Evolutionary conservation across 1,140 invertebrate genomes (phyloP).

Genomic region (Polyergus mexicanus): DNA sequence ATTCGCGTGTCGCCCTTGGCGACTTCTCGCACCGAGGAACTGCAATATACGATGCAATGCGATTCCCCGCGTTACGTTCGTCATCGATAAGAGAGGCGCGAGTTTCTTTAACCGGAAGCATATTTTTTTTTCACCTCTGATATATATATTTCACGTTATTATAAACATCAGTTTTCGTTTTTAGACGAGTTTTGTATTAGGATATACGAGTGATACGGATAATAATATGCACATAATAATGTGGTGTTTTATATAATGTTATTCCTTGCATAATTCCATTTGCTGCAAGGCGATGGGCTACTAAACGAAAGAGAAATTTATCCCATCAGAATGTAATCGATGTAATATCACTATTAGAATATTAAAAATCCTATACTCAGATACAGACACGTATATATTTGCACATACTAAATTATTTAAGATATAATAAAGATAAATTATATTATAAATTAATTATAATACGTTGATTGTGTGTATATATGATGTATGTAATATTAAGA

Average conservation of each 20-base stretch:
- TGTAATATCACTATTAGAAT: background rate
- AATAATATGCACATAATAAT: too few relatives aligned
- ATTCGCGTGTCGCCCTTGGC: conserved; percentile 21
- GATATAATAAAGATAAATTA: too few relatives aligned
- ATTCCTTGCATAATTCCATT: too few relatives aligned
- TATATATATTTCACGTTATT: background rate
- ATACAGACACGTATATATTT: background rate
- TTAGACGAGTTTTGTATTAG: background rate
- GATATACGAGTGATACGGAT: too few relatives aligned
- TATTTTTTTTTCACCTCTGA: background rate
- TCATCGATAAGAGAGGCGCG: conserved; percentile 42
- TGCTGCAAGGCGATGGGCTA: too few relatives aligned
- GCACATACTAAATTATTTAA: conserved; percentile 9
- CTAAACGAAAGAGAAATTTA: too few relatives aligned
- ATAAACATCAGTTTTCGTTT: background rate
- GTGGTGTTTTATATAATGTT: too few relatives aligned
- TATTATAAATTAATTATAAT: background rate
- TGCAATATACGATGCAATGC: conserved; percentile 12
- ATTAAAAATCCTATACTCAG: background rate
- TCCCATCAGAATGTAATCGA: too few relatives aligned
- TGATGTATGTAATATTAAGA: background rate
- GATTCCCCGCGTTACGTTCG: background rate
- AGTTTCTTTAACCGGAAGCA: background rate
- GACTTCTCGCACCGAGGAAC: conserved; percentile 14
- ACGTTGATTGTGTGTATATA: background rate